Conservation (phyloP, 2,888 invertebrate genomes). For the Antheraea yamamai region DNA sequence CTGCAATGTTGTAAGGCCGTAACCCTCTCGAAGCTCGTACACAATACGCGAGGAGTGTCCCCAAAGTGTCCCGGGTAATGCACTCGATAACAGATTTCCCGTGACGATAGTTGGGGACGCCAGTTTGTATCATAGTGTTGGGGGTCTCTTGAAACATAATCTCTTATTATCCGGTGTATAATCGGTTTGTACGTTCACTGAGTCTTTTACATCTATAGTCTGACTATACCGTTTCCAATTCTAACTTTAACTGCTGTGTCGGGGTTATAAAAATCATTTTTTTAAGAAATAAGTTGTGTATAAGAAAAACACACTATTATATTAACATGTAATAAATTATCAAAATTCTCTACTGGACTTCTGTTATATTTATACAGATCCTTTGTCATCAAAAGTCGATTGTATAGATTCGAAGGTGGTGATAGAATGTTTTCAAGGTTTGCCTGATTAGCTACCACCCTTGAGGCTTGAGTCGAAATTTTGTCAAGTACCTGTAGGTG, state of each 20-base stretch:
- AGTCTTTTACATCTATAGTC: neutral
- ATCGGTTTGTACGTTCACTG: neutral
- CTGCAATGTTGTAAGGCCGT: slow-evolving; percentile 14
- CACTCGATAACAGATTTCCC: slow-evolving; percentile 54
- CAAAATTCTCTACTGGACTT: too few species aligned
- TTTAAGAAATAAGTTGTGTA: too few species aligned
- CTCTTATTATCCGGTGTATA: neutral
- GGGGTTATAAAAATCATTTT: too few species aligned
- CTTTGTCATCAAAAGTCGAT: neutral
- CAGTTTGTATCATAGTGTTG: slow-evolving; percentile 37
- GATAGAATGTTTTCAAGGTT: too few species aligned
- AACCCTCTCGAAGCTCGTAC: slow-evolving; percentile 6
- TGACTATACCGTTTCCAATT: neutral
- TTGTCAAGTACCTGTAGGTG: too few species aligned
- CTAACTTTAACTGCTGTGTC: neutral
- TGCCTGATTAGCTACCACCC: too few species aligned
- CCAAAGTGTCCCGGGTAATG: slow-evolving; percentile 33
- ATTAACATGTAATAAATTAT: too few species aligned
- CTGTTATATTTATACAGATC: neutral
- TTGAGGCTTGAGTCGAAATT: too few species aligned
- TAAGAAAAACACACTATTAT: too few species aligned
- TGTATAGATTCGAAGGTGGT: neutral
- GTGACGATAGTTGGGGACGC: slow-evolving; percentile 37
- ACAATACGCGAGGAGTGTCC: slow-evolving; percentile 17
- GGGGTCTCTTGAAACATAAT: neutral